Evolutionary conservation across 2,113 vertebrate genomes (phyloP), one percentile per base, ranked within the genome.

Genomic region (Pardalotus punctatus): DNA sequence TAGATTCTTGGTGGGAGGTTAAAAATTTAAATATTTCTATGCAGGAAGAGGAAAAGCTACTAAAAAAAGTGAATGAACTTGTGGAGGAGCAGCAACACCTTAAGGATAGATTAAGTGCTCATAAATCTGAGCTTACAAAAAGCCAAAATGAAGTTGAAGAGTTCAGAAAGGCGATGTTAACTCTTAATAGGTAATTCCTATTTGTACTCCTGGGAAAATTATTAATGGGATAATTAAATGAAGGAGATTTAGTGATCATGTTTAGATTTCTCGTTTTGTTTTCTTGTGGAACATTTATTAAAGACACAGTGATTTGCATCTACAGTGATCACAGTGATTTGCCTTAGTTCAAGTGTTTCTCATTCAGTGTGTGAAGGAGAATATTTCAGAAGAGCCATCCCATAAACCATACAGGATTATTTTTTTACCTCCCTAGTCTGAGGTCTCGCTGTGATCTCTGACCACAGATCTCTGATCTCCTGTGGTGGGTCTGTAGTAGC

Each of bases 141-240:
- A 92, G 89, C 54, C 99, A 99, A 78, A 96, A 88, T 61, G 97
- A 98, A 78, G 88, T 98, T 76, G 99, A 99, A 64, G 98, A 98
- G 88, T 97, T 97, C 53, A 97, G 97, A 72, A 98, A 95, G 88
- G 95, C 10, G 2, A 71, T 99, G 25, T 83, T 98, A 81, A 97
- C 95, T 66, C 83, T 97, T 70, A 98, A 98, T 74, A 99, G 97
- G 99, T 99, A 98, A 97, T 53, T 70, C 33, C 42, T 61, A 40
- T 38, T 69, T 90, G 7, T 66, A 8, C 31, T 86, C 6, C n/a
- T 61, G 29, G 24, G 27, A 36, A 51, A 81, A 56, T 51, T 1
- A 54, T 58, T 36, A 40, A 25, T 8, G 36, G 51, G 43, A 4
- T 84, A 69, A 67, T 51, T 57, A 42, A 45, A 45, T 45, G 43